These are phyloP conservation scores for Nephrotoma guestfalica DNA, from an alignment of 2,888 invertebrate species.

Conservation along the genomic window DNA sequence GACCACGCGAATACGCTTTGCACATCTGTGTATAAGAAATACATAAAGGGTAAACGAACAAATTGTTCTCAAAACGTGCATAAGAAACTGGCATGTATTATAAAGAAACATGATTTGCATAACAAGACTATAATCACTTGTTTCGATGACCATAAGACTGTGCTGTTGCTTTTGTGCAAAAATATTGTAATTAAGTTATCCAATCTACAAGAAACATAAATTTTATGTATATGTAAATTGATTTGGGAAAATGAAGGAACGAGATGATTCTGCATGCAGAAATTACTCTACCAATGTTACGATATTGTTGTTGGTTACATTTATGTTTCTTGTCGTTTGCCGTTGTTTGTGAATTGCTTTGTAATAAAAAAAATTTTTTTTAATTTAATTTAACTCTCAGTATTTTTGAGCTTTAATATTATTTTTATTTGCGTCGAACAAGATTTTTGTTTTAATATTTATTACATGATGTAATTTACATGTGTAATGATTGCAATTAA, in stretches of 20 bases:
- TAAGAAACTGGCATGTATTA: background rate
- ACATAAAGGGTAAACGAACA: background rate
- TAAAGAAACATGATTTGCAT: background rate
- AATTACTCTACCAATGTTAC: background rate
- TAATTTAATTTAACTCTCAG: background rate
- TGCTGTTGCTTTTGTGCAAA: background rate
- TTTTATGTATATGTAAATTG: background rate
- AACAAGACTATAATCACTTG: background rate
- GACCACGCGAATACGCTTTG: background rate
- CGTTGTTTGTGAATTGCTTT: background rate
- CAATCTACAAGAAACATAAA: background rate
- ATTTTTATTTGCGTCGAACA: background rate
- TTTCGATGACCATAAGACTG: background rate
- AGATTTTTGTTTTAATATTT: background rate
- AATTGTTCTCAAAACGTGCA: background rate
- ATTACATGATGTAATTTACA: background rate
- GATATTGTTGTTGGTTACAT: background rate
- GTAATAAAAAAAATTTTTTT: background rate
- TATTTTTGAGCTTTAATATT: background rate
- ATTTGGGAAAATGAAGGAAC: background rate
- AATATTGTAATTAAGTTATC: background rate
- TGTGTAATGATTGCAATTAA: background rate
- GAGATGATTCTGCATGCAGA: background rate
- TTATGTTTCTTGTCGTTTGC: background rate
- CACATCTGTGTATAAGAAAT: background rate